Evolutionary conservation across 2,888 invertebrate species (phyloP), one percentile per base, ranked within the genome.

Genomic region (Agrotis ipsilon): DNA sequence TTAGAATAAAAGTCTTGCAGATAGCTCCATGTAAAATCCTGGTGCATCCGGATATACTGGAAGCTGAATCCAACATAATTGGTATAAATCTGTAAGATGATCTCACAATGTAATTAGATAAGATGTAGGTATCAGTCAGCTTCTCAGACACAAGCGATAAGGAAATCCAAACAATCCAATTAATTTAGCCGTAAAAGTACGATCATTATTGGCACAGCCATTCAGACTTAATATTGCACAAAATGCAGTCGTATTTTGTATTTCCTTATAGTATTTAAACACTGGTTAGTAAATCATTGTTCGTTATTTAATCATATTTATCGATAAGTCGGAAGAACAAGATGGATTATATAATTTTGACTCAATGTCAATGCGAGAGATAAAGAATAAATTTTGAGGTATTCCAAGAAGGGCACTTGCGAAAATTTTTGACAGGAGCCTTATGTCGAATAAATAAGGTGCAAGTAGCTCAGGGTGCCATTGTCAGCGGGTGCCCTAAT

Each of bases 101-200:
- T 32, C 9, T 11, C 39, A 39, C 9, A 39, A 39, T 39, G 1
- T 18, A 24, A 7, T 52, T 27, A 24, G 5, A 13, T 52, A 39
- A 43, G 19, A 19, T 16, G 16, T n/a, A n/a, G n/a, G n/a, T 14
- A n/a, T 49, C 16, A 24, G n/a, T 45, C 7, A 11, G 1, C 24
- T 49, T 58, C 51, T n/a, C 39, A 52, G 45, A 52, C 69, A 68
- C 24, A 1, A 9, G 51, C 39, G 43, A 76, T 75, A 46, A 68
- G 69, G 76, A 68, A 72, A 58, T 57, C 49, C 14, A 39, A 21
- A 0, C 32, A 57, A n/a, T n/a, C n/a, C 7, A 68, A 52, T 46
- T 21, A 9, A 54, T 45, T 32, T n/a, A 39, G 39, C 11, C n/a
- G n/a, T 75, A 21, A 75, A 54, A 24, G 16, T n/a, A 11, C 13